A percentile compares a stretch with the other conserved stretches of the same genome.
Conservation (phyloP, 1,140 invertebrate genomes). For the Macrostomum lignano region DNA sequence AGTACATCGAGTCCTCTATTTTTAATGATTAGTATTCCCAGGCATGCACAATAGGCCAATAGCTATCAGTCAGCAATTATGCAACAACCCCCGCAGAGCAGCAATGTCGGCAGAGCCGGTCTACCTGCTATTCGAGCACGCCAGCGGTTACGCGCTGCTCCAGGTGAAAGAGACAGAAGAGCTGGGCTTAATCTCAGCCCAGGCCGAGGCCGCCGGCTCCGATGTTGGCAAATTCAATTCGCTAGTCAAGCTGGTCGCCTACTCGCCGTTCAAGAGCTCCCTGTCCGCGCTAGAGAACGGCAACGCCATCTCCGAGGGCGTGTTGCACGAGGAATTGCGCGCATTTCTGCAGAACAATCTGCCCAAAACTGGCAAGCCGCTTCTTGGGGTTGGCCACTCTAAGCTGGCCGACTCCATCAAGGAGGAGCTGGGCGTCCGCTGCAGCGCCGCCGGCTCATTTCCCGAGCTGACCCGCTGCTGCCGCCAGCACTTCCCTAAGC, state of each 20-base stretch:
- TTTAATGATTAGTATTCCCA: too few relatives aligned
- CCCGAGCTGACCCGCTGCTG: constrained; percentile 48
- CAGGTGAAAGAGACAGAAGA: too few relatives aligned
- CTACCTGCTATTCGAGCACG: too few relatives aligned
- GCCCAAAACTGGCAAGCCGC: constrained; percentile 50
- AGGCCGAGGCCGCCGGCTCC: too few relatives aligned
- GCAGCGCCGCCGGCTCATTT: constrained; percentile 51
- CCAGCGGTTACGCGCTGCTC: too few relatives aligned
- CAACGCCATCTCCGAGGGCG: constrained; percentile 77
- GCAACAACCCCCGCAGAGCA: too few relatives aligned
- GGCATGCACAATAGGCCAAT: too few relatives aligned
- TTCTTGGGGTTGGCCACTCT: constrained; percentile 56
- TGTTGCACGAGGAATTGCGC: constrained; percentile 59
- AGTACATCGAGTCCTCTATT: too few relatives aligned
- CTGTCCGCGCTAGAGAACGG: constrained; percentile 71
- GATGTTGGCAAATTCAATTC: constrained; percentile 59
- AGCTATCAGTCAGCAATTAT: too few relatives aligned
- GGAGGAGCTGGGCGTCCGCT: constrained; percentile 41
- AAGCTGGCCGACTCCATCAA: constrained; percentile 62
- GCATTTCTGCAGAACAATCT: constrained; percentile 60
- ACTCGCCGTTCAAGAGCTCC: constrained; percentile 77
- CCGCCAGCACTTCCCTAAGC: constrained; percentile 51
- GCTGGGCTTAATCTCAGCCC: too few relatives aligned
- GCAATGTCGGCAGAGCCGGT: too few relatives aligned
- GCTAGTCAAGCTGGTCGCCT: constrained; percentile 56